Evolutionary conservation across 1,140 invertebrate species (phyloP).

Genomic region (Triops longicaudatus): DNA sequence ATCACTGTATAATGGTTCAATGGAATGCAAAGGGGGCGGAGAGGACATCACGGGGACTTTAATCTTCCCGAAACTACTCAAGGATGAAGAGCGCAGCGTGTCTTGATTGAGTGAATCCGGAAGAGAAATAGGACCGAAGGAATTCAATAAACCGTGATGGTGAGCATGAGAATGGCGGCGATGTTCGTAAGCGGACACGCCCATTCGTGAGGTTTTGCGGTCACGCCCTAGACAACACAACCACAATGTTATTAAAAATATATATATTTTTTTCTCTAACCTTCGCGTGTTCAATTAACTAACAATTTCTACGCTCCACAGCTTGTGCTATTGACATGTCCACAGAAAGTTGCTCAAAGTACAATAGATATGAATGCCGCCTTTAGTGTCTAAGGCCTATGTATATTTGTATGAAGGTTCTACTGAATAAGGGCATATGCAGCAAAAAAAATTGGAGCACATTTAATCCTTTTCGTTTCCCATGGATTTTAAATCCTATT

Average conservation of each 20-base stretch:
- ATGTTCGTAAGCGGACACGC: constrained; percentile 25
- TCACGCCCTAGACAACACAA: constrained; percentile 2
- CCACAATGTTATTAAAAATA: not conserved
- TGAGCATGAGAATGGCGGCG: constrained; percentile 22
- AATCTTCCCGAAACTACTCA: not conserved
- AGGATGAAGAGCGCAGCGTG: not conserved
- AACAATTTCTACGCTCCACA: not conserved
- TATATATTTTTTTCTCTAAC: not conserved
- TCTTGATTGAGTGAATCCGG: not conserved
- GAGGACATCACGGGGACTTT: constrained; percentile 17
- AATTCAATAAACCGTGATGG: not conserved
- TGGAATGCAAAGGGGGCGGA: not conserved
- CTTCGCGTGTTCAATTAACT: not conserved
- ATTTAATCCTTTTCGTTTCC: not conserved
- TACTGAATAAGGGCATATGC: too few species aligned
- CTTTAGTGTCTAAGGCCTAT: not conserved
- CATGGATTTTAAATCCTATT: constrained; percentile 6
- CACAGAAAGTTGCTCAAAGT: not conserved
- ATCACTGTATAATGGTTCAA: constrained; percentile 28
- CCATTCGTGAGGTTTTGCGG: constrained; percentile 20
- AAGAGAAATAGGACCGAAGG: not conserved
- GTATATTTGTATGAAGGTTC: too few species aligned
- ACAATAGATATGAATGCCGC: not conserved
- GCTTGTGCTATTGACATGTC: not conserved
- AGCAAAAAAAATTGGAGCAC: not conserved